Percentiles rank a stretch among this genome's conserved stretches.
These are phyloP conservation scores for Drosophila lacteicornis DNA, from an alignment of 1,140 invertebrate species.

Conservation along the genomic window DNA sequence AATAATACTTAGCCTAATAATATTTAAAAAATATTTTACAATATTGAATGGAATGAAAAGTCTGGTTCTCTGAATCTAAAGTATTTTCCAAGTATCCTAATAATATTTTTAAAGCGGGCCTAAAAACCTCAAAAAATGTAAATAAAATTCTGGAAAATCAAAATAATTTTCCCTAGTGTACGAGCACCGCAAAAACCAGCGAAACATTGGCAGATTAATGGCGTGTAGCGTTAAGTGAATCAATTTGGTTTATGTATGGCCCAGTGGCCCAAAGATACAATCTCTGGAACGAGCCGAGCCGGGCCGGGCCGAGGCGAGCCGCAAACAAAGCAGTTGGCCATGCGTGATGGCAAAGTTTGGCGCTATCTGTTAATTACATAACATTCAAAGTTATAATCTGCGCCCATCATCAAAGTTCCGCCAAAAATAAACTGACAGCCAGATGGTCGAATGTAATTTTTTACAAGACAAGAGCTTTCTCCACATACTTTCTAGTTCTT, in stretches of 20 bases:
- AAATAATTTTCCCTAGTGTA: background rate
- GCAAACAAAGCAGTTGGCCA: constrained; percentile 47
- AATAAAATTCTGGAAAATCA: background rate
- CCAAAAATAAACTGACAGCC: constrained; percentile 59
- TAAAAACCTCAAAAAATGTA: too few species aligned
- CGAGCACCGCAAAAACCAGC: constrained; percentile 20
- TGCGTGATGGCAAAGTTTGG: constrained; percentile 52
- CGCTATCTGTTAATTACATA: constrained; percentile 69
- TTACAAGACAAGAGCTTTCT: constrained; percentile 31
- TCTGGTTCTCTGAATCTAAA: rapidly evolving
- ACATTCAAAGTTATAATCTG: constrained; percentile 69
- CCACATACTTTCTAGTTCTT: background rate
- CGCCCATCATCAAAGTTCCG: constrained; percentile 48
- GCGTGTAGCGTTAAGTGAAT: constrained; percentile 68
- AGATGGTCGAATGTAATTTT: constrained; percentile 51
- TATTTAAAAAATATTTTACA: background rate
- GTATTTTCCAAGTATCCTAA: background rate
- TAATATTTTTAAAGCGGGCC: too few species aligned
- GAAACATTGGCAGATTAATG: constrained; percentile 62
- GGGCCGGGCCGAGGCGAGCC: background rate
- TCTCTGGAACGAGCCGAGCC: constrained; percentile 1
- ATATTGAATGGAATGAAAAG: too few species aligned
- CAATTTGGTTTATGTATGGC: constrained; percentile 51
- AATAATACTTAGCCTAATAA: too few species aligned
- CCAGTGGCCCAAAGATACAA: constrained; percentile 39